Evolutionary conservation across 2,888 invertebrate species (phyloP).

Genomic region (Hemicrepidius hirtus): DNA sequence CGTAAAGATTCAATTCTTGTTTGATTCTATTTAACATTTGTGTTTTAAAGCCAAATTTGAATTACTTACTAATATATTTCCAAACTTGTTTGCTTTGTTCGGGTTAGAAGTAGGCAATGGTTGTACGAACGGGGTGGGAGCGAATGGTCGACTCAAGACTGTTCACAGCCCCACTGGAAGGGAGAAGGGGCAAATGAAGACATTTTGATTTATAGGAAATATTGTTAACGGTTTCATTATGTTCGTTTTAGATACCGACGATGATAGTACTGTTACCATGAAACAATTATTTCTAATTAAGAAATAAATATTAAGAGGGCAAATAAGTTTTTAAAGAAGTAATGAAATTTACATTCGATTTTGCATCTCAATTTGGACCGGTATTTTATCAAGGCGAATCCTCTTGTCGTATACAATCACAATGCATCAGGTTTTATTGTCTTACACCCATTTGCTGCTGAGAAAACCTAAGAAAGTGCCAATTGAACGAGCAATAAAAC

Average conservation of each 20-base stretch:
- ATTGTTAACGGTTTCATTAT: background rate
- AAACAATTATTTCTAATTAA: slow-evolving; percentile 12
- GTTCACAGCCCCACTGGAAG: slow-evolving; percentile 57
- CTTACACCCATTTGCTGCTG: slow-evolving; percentile 71
- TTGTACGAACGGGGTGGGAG: slow-evolving; percentile 30
- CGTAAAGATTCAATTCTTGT: no score
- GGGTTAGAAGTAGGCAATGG: background rate
- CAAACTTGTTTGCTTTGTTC: no score
- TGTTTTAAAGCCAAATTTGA: no score
- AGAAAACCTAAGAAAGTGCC: slow-evolving; percentile 72
- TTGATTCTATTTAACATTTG: no score
- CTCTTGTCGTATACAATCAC: slow-evolving; percentile 71
- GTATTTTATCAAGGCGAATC: slow-evolving; percentile 68
- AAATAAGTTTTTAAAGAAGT: slow-evolving; percentile 44
- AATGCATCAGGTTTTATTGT: slow-evolving; percentile 73
- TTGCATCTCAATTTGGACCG: slow-evolving; percentile 68
- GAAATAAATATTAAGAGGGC: background rate
- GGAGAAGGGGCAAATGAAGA: slow-evolving; percentile 55
- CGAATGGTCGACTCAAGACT: slow-evolving; percentile 55
- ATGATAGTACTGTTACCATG: background rate
- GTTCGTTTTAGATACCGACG: background rate
- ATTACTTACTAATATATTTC: no score
- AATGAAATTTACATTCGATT: slow-evolving; percentile 66
- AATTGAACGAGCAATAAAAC: slow-evolving; percentile 73
- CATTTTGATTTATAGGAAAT: slow-evolving; percentile 55